Conservation (phyloP, 1,140 invertebrate genomes). For the Drosophila lacteicornis region DNA sequence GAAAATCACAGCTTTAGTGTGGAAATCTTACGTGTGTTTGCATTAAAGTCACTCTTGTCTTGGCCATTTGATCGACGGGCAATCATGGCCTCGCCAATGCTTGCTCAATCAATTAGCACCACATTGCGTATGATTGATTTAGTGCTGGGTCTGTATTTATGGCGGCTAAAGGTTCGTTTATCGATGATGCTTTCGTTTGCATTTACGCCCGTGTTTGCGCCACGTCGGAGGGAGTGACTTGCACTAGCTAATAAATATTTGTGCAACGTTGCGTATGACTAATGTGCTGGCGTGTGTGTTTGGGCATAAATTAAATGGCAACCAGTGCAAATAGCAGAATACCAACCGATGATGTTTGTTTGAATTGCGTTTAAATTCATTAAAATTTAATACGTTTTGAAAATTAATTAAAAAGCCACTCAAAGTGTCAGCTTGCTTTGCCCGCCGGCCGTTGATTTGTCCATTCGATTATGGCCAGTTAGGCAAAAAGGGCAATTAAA, state of each 20-base stretch:
- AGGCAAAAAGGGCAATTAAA: constrained; percentile 58
- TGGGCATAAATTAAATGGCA: constrained; percentile 71
- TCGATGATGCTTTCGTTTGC: constrained; percentile 42
- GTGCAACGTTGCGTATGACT: constrained; percentile 71
- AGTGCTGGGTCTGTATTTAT: constrained; percentile 36
- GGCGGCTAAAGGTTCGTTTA: constrained; percentile 48
- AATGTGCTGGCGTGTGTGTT: constrained; percentile 26
- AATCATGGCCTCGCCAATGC: constrained; percentile 16
- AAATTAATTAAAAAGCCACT: constrained; percentile 74
- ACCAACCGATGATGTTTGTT: constrained; percentile 44
- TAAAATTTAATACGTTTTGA: constrained; percentile 54
- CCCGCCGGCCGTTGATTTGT: constrained; percentile 31
- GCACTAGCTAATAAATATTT: constrained; percentile 75
- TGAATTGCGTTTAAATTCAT: constrained; percentile 68
- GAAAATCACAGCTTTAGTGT: neutral
- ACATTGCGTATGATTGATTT: constrained; percentile 77
- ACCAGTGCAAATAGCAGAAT: constrained; percentile 30
- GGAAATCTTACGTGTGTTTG: constrained; percentile 6
- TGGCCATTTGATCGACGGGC: constrained; percentile 1
- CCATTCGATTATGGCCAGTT: constrained; percentile 70
- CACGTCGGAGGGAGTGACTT: constrained; percentile 19
- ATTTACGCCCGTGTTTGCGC: constrained; percentile 15
- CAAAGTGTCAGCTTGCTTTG: constrained; percentile 40
- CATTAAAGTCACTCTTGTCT: constrained; percentile 5
- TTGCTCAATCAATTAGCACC: constrained; percentile 60